Percentiles rank a stretch among this genome's conserved stretches.
Conservation (phyloP, 2,113 vertebrate species). For the Aegotheles bennettii region DNA sequence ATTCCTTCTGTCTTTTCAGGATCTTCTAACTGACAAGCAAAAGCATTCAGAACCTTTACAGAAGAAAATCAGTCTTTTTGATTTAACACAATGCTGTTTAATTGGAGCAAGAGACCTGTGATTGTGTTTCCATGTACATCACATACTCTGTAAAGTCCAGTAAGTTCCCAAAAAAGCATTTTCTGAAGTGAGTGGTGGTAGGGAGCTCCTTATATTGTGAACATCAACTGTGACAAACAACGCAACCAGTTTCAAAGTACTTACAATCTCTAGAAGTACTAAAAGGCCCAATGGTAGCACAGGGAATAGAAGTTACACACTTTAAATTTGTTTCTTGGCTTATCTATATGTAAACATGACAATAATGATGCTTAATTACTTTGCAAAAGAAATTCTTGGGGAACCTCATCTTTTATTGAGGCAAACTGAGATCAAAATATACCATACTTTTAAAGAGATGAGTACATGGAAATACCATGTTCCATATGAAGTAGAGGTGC, state of each 20-base stretch:
- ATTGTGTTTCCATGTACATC: neutral
- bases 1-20: neutral
- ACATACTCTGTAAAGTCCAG: neutral
- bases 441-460: neutral
- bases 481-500: neutral
- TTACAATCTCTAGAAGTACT: neutral
- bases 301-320: neutral
- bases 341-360: neutral
- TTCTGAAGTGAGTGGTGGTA: neutral
- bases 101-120: neutral
- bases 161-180: neutral
- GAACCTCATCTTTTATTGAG: neutral
- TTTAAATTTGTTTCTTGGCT: neutral
- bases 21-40: neutral
- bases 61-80: neutral
- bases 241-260: neutral
- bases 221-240: neutral
- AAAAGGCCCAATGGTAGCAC: neutral
- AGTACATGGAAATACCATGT: neutral
- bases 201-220: neutral
- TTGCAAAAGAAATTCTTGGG: neutral
- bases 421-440: neutral
- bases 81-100: neutral
- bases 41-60: neutral
- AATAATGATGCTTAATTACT: neutral